Evolutionary conservation across 1,140 invertebrate genomes (phyloP).

Genomic region (Mercenaria mercenaria): DNA sequence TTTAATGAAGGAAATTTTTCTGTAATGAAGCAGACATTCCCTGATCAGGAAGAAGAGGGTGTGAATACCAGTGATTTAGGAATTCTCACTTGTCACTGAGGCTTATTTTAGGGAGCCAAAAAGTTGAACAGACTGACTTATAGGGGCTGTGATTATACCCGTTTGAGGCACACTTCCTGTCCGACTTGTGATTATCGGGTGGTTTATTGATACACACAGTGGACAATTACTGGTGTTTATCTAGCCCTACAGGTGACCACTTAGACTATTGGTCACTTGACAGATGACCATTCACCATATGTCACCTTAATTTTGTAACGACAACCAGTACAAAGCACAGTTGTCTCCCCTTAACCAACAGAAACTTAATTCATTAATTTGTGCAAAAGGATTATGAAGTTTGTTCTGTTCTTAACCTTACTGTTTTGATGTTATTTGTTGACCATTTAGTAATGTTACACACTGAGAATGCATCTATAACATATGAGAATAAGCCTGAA

Average conservation of each 20-base stretch:
- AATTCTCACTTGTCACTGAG: neutral
- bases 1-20: no score
- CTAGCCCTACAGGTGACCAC: conserved; percentile 18
- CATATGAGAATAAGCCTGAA: no score
- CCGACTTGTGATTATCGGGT: conserved; percentile 19
- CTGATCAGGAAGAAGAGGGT: neutral
- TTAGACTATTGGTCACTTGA: conserved; percentile 1
- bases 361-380: neutral
- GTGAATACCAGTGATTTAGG: neutral
- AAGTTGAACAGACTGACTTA: conserved; percentile 29
- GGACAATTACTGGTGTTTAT: conserved; percentile 8
- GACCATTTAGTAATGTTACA: no score
- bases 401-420: no score
- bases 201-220: conserved; percentile 45
- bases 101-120: conserved; percentile 6
- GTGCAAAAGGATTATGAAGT: neutral
- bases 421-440: neutral
- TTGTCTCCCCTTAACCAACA: neutral
- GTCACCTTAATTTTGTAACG: neutral
- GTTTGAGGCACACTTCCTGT: conserved; percentile 32
- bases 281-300: conserved; percentile 22
- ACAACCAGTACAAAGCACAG: neutral
- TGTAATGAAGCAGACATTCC: neutral
- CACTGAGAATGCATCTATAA: no score
- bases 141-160: conserved; percentile 44